A percentile compares a stretch with the other conserved stretches of the same genome.
phyloP scores from a whole-genome alignment of 2,888 invertebrate genomes.

The Drymonia ruficornis region DNA sequence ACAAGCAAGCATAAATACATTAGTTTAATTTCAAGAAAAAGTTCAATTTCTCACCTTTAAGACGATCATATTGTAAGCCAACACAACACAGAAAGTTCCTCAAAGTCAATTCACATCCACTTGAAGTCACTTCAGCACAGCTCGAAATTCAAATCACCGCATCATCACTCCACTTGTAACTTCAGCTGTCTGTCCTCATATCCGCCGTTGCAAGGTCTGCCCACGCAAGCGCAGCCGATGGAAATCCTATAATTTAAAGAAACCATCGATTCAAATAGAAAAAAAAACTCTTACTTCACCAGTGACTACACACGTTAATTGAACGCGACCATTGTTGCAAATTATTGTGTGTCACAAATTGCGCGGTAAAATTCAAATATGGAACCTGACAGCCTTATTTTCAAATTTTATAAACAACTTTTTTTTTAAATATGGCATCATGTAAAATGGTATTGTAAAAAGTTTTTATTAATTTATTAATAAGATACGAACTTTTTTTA shows the following conservation, averaged over 20 bases:
- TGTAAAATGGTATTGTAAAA: constrained; percentile 7
- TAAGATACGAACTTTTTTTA: constrained; percentile 49
- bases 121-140: constrained; percentile 42
- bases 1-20: no score
- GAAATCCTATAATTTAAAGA: constrained; percentile 80
- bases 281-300: constrained; percentile 63
- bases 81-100: constrained; percentile 32
- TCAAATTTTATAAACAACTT: constrained; percentile 14
- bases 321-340: constrained; percentile 33
- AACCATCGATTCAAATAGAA: constrained; percentile 61
- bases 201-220: constrained; percentile 56
- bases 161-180: constrained; percentile 36
- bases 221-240: constrained; percentile 65
- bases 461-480: no score
- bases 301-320: constrained; percentile 66
- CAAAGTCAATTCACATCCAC: constrained; percentile 47
- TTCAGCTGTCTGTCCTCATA: constrained; percentile 64
- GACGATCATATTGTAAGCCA: constrained; percentile 51
- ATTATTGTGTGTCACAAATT: constrained; percentile 38
- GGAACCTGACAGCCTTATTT: no score
- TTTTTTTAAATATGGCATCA: constrained; percentile 2
- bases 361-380: constrained; percentile 48
- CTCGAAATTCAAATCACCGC: constrained; percentile 38
- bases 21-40: no score
- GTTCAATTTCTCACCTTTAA: constrained; percentile 57